These are phyloP conservation scores for Pholis gunnellus DNA, from an alignment of 2,113 vertebrate genomes.

Conservation along the genomic window DNA sequence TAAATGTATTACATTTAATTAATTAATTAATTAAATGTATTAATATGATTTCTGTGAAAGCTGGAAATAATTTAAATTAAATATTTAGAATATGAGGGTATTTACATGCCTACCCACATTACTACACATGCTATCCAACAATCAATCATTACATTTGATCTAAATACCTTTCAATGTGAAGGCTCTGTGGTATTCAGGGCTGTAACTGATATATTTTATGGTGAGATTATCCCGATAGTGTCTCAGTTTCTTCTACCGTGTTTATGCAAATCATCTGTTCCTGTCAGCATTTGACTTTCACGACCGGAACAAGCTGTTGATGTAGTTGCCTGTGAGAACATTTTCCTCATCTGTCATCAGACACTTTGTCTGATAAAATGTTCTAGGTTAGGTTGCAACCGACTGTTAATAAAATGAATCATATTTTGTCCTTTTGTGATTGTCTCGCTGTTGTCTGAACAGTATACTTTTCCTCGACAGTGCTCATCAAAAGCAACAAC, in stretches of 20 bases:
- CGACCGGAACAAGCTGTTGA: slow-evolving; percentile 30
- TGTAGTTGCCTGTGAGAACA: slow-evolving; percentile 8
- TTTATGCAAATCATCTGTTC: slow-evolving; percentile 57
- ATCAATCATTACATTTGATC: slow-evolving; percentile 1
- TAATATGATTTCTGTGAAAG: not conserved
- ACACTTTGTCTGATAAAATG: not conserved
- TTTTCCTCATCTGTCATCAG: not conserved
- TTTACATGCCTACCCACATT: not conserved
- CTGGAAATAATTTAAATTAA: not conserved
- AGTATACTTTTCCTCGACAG: not conserved
- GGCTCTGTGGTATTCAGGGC: not conserved
- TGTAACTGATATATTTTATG: not conserved
- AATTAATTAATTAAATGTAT: not conserved
- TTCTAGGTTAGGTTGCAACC: not conserved
- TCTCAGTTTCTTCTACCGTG: slow-evolving; percentile 2
- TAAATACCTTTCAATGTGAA: not conserved
- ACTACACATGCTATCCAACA: not conserved
- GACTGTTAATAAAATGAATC: not conserved
- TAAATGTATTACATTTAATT: not conserved
- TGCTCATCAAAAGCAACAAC: not conserved
- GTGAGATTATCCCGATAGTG: not conserved
- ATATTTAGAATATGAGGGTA: not conserved
- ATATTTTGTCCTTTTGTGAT: not conserved
- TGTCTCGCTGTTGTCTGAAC: not conserved
- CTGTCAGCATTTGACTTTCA: slow-evolving; percentile 44